phyloP scores from a whole-genome alignment of 2,797 vertebrate species.

The Rachycentron canadum region DNA sequence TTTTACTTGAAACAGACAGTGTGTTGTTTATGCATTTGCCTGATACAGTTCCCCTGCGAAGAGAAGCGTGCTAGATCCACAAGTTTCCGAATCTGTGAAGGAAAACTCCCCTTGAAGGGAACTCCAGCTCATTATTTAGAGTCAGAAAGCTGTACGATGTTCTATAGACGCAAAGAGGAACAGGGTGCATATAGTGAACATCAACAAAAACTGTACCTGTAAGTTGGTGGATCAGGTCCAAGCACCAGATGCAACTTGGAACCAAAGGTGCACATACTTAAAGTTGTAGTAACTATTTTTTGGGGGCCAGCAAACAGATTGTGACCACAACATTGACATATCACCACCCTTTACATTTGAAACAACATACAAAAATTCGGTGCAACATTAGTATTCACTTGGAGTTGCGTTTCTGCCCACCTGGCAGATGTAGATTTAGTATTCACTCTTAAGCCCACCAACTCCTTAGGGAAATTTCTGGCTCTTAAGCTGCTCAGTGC shows the following conservation, averaged over 20 bases:
- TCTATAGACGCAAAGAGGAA: neutral
- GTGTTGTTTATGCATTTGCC: slow-evolving; percentile 18
- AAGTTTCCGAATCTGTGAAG: slow-evolving; percentile 1
- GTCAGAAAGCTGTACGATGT: no score
- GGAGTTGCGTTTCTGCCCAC: neutral
- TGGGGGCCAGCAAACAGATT: neutral
- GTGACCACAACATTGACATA: neutral
- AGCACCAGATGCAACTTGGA: neutral
- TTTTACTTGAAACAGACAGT: neutral
- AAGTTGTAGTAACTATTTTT: neutral
- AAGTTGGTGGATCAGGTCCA: neutral
- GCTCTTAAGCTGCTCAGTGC: neutral
- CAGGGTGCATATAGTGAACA: neutral
- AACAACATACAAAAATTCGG: neutral
- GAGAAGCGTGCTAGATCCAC: neutral
- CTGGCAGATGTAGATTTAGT: neutral
- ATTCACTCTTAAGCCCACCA: neutral
- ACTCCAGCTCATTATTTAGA: neutral
- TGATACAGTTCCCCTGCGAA: neutral
- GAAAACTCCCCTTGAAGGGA: neutral
- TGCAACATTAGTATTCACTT: neutral
- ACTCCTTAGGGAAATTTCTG: neutral
- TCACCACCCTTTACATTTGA: neutral
- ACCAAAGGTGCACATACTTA: neutral
- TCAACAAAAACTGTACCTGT: neutral